phyloP scores from a whole-genome alignment of 2,888 invertebrate genomes.

The Leptopilina myrica region DNA sequence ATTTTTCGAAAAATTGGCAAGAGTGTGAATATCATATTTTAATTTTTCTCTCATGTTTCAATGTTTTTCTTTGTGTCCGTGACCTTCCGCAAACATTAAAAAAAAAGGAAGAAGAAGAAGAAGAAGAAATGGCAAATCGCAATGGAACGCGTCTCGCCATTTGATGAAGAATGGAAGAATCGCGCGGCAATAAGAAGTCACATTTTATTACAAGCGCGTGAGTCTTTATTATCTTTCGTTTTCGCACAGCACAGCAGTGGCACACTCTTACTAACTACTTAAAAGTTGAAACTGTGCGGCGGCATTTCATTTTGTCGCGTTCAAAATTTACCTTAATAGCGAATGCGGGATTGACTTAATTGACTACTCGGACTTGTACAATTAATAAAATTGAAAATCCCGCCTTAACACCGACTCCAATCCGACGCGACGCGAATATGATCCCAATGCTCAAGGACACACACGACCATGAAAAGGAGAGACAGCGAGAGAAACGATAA shows the following conservation, averaged over 20 bases:
- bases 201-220: constrained; percentile 56
- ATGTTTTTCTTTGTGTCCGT: constrained; percentile 50
- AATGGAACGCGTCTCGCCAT: constrained; percentile 25
- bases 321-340: constrained; percentile 39
- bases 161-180: constrained; percentile 56
- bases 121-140: no score
- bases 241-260: constrained; percentile 41
- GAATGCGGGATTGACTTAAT: constrained; percentile 37
- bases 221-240: constrained; percentile 48
- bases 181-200: constrained; percentile 57
- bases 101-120: background rate
- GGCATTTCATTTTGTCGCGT: constrained; percentile 6
- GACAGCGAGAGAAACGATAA: no score
- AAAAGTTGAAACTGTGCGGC: background rate
- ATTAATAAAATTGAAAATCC: constrained; percentile 8
- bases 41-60: no score
- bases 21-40: constrained; percentile 40
- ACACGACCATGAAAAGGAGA: no score
- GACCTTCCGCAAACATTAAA: constrained; percentile 51
- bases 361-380: constrained; percentile 21
- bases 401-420: no score
- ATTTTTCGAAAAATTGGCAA: no score
- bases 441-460: no score
- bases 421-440: no score
- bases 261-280: background rate